These are phyloP conservation scores for Rhinichthys osculus DNA, from an alignment of 2,797 vertebrate species.

Conservation along the genomic window DNA sequence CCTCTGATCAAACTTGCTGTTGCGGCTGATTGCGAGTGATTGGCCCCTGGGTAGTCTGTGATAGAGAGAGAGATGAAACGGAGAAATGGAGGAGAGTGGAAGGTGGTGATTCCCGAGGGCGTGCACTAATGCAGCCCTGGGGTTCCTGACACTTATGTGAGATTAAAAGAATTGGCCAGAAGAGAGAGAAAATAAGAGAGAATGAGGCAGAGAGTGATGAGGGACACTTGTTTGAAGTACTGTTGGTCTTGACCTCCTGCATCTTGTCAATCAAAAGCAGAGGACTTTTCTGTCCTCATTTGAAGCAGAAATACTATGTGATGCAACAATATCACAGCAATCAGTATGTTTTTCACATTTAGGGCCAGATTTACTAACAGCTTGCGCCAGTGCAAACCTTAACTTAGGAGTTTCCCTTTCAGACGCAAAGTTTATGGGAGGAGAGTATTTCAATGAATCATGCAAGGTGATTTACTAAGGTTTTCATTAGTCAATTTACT, in stretches of 20 bases:
- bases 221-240: slow-evolving; percentile 38
- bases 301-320: not conserved
- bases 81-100: slow-evolving; percentile 36
- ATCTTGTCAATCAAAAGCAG: not conserved
- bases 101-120: slow-evolving; percentile 30
- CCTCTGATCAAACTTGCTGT: slow-evolving; percentile 33
- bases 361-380: no score
- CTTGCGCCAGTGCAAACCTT: no score
- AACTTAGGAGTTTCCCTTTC: no score
- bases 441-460: no score
- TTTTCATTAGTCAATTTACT: no score
- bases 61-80: slow-evolving; percentile 35
- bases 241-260: slow-evolving; percentile 8
- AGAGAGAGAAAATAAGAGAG: slow-evolving; percentile 23
- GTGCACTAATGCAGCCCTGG: slow-evolving; percentile 46
- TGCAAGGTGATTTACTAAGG: no score
- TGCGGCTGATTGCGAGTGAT: slow-evolving; percentile 55
- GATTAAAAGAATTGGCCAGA: slow-evolving; percentile 44
- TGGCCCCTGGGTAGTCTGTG: slow-evolving; percentile 47
- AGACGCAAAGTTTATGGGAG: no score
- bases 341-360: not conserved
- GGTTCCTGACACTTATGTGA: slow-evolving; percentile 49
- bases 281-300: not conserved
- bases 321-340: not conserved
- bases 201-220: slow-evolving; percentile 37